Base-by-base conservation (phyloP, 2,797 vertebrate species). In the Rhinella marina region DNA sequence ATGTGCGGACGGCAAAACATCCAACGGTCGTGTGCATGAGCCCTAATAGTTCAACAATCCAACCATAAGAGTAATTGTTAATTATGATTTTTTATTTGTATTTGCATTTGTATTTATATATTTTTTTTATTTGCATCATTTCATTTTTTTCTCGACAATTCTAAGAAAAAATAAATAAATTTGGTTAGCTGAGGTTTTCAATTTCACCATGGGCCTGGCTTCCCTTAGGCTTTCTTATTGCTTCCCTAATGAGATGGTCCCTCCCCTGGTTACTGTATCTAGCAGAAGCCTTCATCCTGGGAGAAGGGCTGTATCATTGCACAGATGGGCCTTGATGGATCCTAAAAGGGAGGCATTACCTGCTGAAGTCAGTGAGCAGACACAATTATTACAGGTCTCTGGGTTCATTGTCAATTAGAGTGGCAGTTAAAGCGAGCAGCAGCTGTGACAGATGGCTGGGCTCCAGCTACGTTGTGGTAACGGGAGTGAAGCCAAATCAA, bases 361-460 rank as follows among this genome's bases (percentile, higher is more conserved):
- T 98, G 96, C 95, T 93, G 91, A 92, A 97, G 96, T 95, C 93
- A 91, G 95, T 95, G 95, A 89, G 90, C 95, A 97, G 95, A 95
- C 95, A 95, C 95, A 96, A 94, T 98, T 96, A 97, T 96, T 95
- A 95, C 91, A 90, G 96, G 95, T 94, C 94, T 94, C 95, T 95
- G 95, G 94, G 96, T 96, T 97, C 96, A 96, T 96, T 98, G 97
- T 97, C 96, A 96, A 94, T 98, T 96, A 96, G 95, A 97, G 95
- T 95, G 96, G 96, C 96, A 96, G 96, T 91, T 92, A 95, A 91
- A 93, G 95, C 90, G 87, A 96, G 95, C 95, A 95, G 96, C 97
- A 98, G 96, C 96, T 97, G 97, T 95, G 96, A 95, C 97, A 98
- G 97, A 98, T 98, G 97, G 97, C 97, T 89, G 83, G 70, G 94